These are phyloP conservation scores for Eristalis arbustorum DNA, from an alignment of 2,888 invertebrate genomes.

Conservation along the genomic window DNA sequence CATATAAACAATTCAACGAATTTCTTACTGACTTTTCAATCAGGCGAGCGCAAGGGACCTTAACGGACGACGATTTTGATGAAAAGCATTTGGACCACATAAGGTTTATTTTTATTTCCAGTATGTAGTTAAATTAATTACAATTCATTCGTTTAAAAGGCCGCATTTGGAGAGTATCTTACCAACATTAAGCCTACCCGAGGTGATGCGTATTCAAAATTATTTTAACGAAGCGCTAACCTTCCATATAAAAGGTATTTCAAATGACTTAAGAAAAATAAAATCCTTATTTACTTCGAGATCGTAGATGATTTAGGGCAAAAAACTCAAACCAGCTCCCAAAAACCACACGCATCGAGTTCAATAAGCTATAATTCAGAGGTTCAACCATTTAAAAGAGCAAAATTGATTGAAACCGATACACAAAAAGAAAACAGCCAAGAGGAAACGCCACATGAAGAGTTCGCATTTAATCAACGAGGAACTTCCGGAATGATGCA, in stretches of 20 bases:
- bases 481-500: constrained; percentile 27
- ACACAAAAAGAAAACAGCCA: background rate
- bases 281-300: background rate
- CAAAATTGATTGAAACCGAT: background rate
- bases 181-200: constrained; percentile 3
- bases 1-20: constrained; percentile 21
- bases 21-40: constrained; percentile 16
- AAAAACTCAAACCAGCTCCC: background rate
- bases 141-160: background rate
- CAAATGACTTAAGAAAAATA: background rate
- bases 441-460: background rate
- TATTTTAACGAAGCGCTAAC: constrained; percentile 27
- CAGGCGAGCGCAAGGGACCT: background rate
- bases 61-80: constrained; percentile 11
- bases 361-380: background rate
- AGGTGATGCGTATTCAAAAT: constrained; percentile 1
- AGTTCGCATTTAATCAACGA: background rate
- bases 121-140: too few relatives aligned
- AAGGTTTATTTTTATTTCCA: background rate
- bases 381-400: background rate
- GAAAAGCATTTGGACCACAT: constrained; percentile 18
- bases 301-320: background rate
- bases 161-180: constrained; percentile 7
- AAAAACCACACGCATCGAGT: background rate
- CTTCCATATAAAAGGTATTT: constrained; percentile 30